Evolutionary conservation across 2,888 invertebrate species (phyloP).

Genomic region (Andrena minutula): DNA sequence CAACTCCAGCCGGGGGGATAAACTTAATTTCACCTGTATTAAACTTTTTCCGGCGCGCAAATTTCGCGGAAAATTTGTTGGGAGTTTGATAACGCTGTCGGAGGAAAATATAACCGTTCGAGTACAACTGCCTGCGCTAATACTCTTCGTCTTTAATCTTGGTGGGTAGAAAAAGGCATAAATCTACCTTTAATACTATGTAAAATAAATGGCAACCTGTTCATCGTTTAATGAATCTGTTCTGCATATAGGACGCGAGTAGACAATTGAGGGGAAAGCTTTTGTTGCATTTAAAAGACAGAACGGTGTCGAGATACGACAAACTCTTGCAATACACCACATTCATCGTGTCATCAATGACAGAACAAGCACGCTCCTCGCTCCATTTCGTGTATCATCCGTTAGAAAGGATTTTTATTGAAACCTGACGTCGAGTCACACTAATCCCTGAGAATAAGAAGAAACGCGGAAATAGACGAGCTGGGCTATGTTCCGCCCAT

Average conservation of each 20-base stretch:
- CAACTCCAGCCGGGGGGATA: conserved; percentile 11
- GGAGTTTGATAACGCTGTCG: not conserved
- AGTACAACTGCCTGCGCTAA: not conserved
- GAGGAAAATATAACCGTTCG: not conserved
- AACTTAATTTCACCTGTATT: conserved; percentile 46
- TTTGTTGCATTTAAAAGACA: conserved; percentile 20
- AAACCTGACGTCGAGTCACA: no score
- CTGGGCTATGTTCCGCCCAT: not conserved
- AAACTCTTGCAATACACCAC: not conserved
- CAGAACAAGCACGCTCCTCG: not conserved
- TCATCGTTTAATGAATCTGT: not conserved
- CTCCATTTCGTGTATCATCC: not conserved
- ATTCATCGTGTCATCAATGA: conserved; percentile 8
- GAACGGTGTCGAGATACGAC: conserved; percentile 1
- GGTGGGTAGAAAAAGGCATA: no score
- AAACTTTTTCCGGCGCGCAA: conserved; percentile 29
- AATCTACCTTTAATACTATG: no score
- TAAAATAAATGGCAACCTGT: no score
- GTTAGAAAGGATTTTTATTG: not conserved
- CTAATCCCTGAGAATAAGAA: not conserved
- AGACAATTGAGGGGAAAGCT: conserved; percentile 9
- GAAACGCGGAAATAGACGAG: not conserved
- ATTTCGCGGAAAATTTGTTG: conserved; percentile 25
- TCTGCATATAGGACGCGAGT: not conserved
- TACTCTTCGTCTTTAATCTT: no score